These are phyloP conservation scores for Acrossocheilus fasciatus DNA, from an alignment of 2,797 vertebrate species.

Conservation along the genomic window DNA sequence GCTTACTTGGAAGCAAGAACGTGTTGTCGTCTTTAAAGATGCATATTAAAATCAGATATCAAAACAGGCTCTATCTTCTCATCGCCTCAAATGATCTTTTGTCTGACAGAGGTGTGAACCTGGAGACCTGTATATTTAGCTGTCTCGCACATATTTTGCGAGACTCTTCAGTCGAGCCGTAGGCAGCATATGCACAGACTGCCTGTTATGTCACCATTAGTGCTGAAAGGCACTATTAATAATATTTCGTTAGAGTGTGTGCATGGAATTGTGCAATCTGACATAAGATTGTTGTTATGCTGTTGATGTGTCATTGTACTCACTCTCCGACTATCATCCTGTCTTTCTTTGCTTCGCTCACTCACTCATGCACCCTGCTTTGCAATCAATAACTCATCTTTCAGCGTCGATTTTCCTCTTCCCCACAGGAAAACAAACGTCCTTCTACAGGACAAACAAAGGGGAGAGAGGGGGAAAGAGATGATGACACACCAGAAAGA, in stretches of 20 bases:
- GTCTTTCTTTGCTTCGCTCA: slow-evolving; percentile 59
- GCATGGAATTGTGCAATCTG: background rate
- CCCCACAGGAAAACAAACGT: slow-evolving; percentile 80
- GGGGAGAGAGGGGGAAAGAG: slow-evolving; percentile 13
- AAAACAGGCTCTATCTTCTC: background rate
- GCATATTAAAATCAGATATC: background rate
- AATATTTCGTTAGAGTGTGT: background rate
- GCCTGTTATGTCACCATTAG: slow-evolving; percentile 14
- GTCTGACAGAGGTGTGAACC: slow-evolving; percentile 18
- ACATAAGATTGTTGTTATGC: slow-evolving; percentile 34
- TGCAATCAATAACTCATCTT: slow-evolving; percentile 83
- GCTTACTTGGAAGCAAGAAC: slow-evolving; percentile 1
- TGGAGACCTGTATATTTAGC: slow-evolving; percentile 31
- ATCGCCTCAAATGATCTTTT: background rate
- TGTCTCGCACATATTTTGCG: slow-evolving; percentile 20
- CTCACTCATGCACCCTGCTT: slow-evolving; percentile 63
- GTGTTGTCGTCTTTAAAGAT: background rate
- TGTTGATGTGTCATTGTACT: slow-evolving; percentile 44
- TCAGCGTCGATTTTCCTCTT: slow-evolving; percentile 74
- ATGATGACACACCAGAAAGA: slow-evolving; percentile 27
- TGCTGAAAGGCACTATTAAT: slow-evolving; percentile 19
- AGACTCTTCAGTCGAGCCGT: slow-evolving; percentile 33
- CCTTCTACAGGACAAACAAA: slow-evolving; percentile 80
- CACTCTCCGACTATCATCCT: slow-evolving; percentile 57
- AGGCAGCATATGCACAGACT: slow-evolving; percentile 41